phyloP scores from a whole-genome alignment of 2,888 invertebrate genomes.

The Parthenolecanium corni region DNA sequence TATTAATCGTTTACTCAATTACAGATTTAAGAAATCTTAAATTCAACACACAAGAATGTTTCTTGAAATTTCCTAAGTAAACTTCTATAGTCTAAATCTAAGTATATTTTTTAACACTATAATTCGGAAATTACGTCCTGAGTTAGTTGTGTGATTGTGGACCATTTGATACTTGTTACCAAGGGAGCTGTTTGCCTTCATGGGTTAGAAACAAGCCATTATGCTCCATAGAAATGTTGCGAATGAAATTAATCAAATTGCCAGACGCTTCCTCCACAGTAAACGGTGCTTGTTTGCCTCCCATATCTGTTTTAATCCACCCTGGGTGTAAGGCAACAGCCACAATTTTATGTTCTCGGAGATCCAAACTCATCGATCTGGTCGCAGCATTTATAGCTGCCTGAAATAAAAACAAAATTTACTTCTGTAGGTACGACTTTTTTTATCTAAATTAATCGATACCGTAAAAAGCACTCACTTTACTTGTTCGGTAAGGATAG shows the following conservation, averaged over 20 bases:
- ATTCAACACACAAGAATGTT: too few relatives aligned
- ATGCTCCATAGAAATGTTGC: conserved; percentile 49
- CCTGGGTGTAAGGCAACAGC: conserved; percentile 72
- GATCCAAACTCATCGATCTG: conserved; percentile 68
- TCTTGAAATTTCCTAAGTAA: too few relatives aligned
- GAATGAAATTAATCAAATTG: conserved; percentile 54
- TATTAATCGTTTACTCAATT: too few relatives aligned
- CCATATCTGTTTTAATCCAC: conserved; percentile 86
- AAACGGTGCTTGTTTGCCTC: conserved; percentile 65
- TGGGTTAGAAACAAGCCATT: conserved; percentile 68
- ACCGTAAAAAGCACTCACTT: conserved; percentile 45
- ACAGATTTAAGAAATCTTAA: too few relatives aligned
- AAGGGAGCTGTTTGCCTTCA: conserved; percentile 59
- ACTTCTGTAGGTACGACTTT: background rate
- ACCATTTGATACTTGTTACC: conserved; percentile 43
- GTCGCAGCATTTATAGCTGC: conserved; percentile 77
- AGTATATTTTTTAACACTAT: too few relatives aligned
- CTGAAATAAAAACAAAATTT: conserved; percentile 40
- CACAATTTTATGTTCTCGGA: conserved; percentile 61
- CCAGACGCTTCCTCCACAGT: conserved; percentile 55
- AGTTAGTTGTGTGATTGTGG: too few relatives aligned
- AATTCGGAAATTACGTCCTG: too few relatives aligned
- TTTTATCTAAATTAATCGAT: background rate
- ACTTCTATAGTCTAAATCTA: too few relatives aligned
- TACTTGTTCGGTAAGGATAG: conserved; percentile 77